Base-by-base conservation (phyloP, 2,797 vertebrate species). In the Bucorvus abyssinicus region DNA sequence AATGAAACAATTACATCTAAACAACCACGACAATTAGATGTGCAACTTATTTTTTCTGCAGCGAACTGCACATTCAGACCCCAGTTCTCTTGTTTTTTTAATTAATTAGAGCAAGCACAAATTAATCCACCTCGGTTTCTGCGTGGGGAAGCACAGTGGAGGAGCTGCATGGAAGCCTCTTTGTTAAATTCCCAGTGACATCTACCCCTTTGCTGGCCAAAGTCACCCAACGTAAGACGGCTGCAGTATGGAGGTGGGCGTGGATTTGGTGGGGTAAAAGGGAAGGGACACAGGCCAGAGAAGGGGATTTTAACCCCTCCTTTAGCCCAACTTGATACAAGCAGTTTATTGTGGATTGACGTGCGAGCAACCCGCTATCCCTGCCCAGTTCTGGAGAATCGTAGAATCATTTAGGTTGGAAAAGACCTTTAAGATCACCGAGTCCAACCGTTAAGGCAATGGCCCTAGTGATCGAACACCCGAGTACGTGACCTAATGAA, bases 1-100 rank as follows among this genome's bases (percentile, higher is more conserved):
- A 97, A 97, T 80, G 95, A 93, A 97, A 97, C 96, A 97, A 97
- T 95, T 96, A 96, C 11, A 96, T 55, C 90, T 90, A 91, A 97
- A 97, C 71, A 89, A 91, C 95, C 93, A 91, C 42, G 23, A 89
- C 94, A 90, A 76, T 84, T 89, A 94, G 96, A 96, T n/a, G 80
- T 18, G 87, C 92, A 94, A 91, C 73, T 91, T 94, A 82, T 90
- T 94, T 96, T 61, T 70, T 89, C 90, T 93, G 91, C 34, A 71
- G 87, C 14, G 45, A 30, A 56, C 47, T 38, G 84, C 26, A 77
- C 68, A 83, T 38, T 63, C 79, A 61, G 68, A 91, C 91, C 84
- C 93, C 44, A 88, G 38, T 68, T 95, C 84, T 91, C 63, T 70
- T 64, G 49, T 38, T 19, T 55, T 32, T 42, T 32, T 32, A 42